These are phyloP conservation scores for Acanthurus tractus DNA, from an alignment of 2,797 vertebrate genomes.

Conservation along the genomic window DNA sequence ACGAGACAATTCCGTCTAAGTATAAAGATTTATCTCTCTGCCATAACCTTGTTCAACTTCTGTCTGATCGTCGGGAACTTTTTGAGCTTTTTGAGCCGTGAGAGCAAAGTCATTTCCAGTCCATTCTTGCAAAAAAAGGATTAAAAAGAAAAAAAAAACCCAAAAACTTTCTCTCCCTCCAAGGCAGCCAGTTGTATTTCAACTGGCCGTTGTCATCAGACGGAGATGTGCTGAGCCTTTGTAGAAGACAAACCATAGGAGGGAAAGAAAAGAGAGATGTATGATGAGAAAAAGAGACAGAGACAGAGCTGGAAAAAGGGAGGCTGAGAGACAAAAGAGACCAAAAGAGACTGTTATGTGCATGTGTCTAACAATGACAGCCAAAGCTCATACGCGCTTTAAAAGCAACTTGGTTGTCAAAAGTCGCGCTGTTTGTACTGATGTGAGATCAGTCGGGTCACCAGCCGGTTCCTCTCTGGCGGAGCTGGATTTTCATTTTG, in stretches of 20 bases:
- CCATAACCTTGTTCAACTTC: slow-evolving; percentile 41
- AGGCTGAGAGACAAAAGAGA: slow-evolving; percentile 48
- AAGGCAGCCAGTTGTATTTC: slow-evolving; percentile 46
- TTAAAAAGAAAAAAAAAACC: neutral
- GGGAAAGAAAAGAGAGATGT: slow-evolving; percentile 20
- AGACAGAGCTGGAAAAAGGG: slow-evolving; percentile 28
- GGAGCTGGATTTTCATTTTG: slow-evolving; percentile 71
- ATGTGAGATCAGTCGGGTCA: slow-evolving; percentile 80
- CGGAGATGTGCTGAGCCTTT: slow-evolving; percentile 49
- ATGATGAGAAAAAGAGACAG: slow-evolving; percentile 41
- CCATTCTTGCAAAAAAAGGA: slow-evolving; percentile 20
- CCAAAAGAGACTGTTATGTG: slow-evolving; percentile 39
- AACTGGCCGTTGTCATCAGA: slow-evolving; percentile 44
- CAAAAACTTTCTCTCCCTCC: slow-evolving; percentile 15
- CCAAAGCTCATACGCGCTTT: slow-evolving; percentile 50
- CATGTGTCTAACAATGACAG: slow-evolving; percentile 64
- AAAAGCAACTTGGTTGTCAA: slow-evolving; percentile 73
- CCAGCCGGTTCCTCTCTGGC: slow-evolving; percentile 78
- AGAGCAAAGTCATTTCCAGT: slow-evolving; percentile 54
- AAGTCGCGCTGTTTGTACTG: slow-evolving; percentile 70
- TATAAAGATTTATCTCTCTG: slow-evolving; percentile 49
- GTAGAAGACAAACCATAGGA: slow-evolving; percentile 39
- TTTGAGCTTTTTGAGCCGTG: slow-evolving; percentile 29
- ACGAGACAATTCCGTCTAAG: slow-evolving; percentile 34
- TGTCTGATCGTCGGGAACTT: slow-evolving; percentile 49